Evolutionary conservation across 1,140 invertebrate genomes (phyloP).

Genomic region (Chrysopa pallens): DNA sequence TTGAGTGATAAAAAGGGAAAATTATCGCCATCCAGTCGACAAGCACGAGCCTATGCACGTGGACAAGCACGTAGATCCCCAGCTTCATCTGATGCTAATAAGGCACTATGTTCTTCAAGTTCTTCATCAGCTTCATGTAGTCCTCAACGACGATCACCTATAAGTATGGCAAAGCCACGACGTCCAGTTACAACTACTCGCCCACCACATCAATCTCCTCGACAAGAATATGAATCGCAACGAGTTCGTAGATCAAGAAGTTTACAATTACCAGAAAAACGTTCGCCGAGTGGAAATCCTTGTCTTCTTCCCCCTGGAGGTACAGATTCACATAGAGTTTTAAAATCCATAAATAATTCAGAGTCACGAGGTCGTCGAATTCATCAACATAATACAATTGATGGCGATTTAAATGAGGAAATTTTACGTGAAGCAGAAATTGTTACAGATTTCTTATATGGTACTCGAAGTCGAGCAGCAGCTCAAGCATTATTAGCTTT

Average conservation of each 20-base stretch:
- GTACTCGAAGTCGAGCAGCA: conserved; percentile 28
- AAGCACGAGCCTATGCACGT: conserved; percentile 16
- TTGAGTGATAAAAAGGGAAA: conserved; percentile 15
- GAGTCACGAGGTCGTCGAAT: conserved; percentile 11
- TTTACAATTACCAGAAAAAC: conserved; percentile 33
- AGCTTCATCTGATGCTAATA: conserved; percentile 21
- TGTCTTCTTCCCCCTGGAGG: conserved; percentile 14
- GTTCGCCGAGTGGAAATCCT: conserved; percentile 16
- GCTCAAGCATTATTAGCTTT: conserved; percentile 26
- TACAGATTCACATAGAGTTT: conserved; percentile 21
- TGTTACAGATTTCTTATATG: conserved; percentile 34
- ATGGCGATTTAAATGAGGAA: conserved; percentile 26
- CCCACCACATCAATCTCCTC: conserved; percentile 18
- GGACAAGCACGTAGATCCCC: conserved; percentile 25
- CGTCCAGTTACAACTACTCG: conserved; percentile 14
- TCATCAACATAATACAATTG: conserved; percentile 11
- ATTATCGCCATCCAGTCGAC: conserved; percentile 23
- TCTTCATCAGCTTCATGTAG: conserved; percentile 27
- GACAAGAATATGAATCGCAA: conserved; percentile 9
- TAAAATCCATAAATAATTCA: conserved; percentile 21
- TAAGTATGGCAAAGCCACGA: conserved; percentile 18
- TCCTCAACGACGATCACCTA: conserved; percentile 20
- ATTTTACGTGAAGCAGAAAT: conserved; percentile 30
- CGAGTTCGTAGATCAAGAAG: conserved; percentile 31
- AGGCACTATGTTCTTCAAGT: conserved; percentile 25